Base-by-base conservation (phyloP, 2,797 vertebrate genomes). In the Gadopsis bispinosus region DNA sequence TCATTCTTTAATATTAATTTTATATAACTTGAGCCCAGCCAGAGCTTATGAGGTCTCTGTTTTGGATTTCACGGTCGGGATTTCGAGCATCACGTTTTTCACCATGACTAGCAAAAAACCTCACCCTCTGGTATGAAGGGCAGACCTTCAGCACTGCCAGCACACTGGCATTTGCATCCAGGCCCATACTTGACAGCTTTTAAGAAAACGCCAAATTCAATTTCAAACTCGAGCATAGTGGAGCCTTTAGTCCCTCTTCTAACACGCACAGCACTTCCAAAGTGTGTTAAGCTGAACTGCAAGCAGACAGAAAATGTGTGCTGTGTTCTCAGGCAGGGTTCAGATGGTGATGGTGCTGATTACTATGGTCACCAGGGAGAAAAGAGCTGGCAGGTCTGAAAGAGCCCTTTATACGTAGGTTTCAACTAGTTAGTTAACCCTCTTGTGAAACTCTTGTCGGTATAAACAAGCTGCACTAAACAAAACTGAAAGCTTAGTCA, bases 401-500 rank as follows among this genome's bases (percentile, higher is more conserved):
- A 83, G 85, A 83, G 81, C 54, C 48, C 63, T 87, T 89, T 91
- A 87, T 91, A 73, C 59, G 69, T 12, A 84, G 75, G 41, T 68
- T 88, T 89, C 69, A 83, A 81, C 77, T 55, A 73, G 79, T 81
- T 77, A 58, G 79, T 81, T 82, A 84, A 85, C 79, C 60, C 78
- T 75, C 85, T 88, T 83, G 73, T 83, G 43, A 83, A 80, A 83
- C 62, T 45, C 19, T 67, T 67, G 66, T 39, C 29, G 37, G 63
- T 60, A 56, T 64, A 76, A 87, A 81, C 83, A 87, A 60, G 77
- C 55, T 31, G 37, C 66, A 78, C 3, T 60, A 29, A 83, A 75
- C 22, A 70, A 69, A 59, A 56, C 50, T 20, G 19, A 73, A 67
- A 75, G 78, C 83, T 72, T 55, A n/a, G 61, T 69, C 35, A 75